A percentile compares a stretch with the other conserved stretches of the same genome.
Conservation (phyloP, 2,797 vertebrate species). For the Loris lydekkerianus region DNA sequence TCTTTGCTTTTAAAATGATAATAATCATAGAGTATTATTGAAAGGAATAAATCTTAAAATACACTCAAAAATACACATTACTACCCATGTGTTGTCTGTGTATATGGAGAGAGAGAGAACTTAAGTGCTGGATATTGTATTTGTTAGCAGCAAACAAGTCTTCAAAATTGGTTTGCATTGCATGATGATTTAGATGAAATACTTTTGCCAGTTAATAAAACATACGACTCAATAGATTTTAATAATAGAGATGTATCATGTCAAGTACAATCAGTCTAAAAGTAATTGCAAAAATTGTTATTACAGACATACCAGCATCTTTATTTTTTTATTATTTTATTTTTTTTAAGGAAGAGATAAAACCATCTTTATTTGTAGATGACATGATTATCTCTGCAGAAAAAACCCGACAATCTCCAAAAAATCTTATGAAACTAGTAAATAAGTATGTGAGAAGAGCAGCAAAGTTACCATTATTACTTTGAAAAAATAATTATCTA, state of each 20-base stretch:
- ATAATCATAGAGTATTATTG: neutral
- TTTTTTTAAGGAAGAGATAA: neutral
- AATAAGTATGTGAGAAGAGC: neutral
- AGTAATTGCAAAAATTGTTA: neutral
- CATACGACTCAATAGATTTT: neutral
- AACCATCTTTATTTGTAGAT: neutral
- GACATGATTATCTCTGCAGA: neutral
- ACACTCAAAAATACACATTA: neutral
- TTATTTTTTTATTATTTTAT: neutral
- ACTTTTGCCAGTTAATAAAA: neutral
- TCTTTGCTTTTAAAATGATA: slow-evolving; percentile 55
- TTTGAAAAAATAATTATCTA: neutral
- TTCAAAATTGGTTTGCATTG: neutral
- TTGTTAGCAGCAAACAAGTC: neutral
- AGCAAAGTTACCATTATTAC: neutral
- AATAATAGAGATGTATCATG: neutral
- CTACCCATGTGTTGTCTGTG: neutral
- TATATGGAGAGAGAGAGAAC: no score
- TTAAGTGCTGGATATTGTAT: neutral
- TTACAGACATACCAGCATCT: neutral
- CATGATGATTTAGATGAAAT: slow-evolving; percentile 34
- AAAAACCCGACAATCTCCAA: neutral
- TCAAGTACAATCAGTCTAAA: slow-evolving; percentile 11
- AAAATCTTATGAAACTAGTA: neutral
- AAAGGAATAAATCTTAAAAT: slow-evolving; percentile 28